These are phyloP conservation scores for Doryteuthis pealeii DNA, from an alignment of 1,140 invertebrate genomes.

Conservation along the genomic window DNA sequence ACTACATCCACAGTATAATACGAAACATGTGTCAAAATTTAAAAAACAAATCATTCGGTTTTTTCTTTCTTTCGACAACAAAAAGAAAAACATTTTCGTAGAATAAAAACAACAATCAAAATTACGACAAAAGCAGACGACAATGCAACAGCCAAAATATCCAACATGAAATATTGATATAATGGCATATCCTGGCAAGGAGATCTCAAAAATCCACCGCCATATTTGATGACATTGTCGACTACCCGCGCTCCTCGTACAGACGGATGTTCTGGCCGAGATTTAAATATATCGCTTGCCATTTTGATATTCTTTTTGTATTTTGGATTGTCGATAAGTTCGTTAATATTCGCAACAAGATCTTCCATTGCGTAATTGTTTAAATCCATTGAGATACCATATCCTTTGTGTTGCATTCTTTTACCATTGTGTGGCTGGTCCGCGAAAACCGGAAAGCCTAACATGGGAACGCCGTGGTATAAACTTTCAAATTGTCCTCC, in stretches of 20 bases:
- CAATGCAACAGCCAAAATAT: conserved; percentile 21
- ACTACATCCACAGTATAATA: too few species aligned
- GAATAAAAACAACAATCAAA: too few species aligned
- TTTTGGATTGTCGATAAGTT: conserved; percentile 18
- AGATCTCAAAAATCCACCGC: conserved; percentile 12
- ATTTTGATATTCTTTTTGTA: conserved; percentile 30
- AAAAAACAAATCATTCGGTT: too few species aligned
- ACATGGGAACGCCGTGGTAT: conserved; percentile 72
- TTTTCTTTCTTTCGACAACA: too few species aligned
- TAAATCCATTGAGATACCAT: conserved; percentile 48
- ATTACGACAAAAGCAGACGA: not conserved
- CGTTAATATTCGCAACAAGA: conserved; percentile 34
- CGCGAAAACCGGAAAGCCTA: conserved; percentile 72
- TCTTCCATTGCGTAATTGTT: conserved; percentile 39
- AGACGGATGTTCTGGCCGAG: conserved; percentile 20
- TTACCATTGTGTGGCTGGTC: conserved; percentile 66
- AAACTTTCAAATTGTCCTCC: conserved; percentile 76
- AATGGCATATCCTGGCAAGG: conserved; percentile 31
- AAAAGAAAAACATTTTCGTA: too few species aligned
- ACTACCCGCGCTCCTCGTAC: conserved; percentile 29
- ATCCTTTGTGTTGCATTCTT: conserved; percentile 48
- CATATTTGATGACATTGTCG: conserved; percentile 27
- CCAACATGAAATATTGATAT: conserved; percentile 41
- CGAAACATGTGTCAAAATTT: too few species aligned
- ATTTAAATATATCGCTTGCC: conserved; percentile 28